Evolutionary conservation across 2,888 invertebrate genomes (phyloP), one percentile per base, ranked within the genome.

Genomic region (Yponomeuta malinellus): DNA sequence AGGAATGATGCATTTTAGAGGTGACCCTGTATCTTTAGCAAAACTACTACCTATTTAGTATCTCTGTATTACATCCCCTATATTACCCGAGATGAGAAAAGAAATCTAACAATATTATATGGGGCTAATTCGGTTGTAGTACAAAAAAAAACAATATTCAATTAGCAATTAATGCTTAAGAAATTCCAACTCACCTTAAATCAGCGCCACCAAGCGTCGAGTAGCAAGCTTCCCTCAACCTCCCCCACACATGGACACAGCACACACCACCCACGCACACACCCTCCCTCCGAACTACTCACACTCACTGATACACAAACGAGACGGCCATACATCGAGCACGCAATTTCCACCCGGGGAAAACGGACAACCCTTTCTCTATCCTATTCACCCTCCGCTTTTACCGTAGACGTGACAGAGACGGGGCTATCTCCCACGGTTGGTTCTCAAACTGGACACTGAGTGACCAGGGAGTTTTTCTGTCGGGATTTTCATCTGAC

Each of bases 351-450:
- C 88, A 83, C 83, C 80, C 78, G 80, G 52, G 82, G 89, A 89
- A 90, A 91, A 89, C 86, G 81, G 83, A 82, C 87, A 87, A 86
- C 85, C 87, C 89, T 85, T 85, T 84, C 83, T 81, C 82, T 79
- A 83, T 91, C 91, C 90, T 91, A 83, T 83, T 90, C 89, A 87
- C 83, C 83, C 75, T 80, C 77, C 78, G 78, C 77, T 77, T 76
- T 74, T 75, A 78, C 77, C 77, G 77, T 77, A 74, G 76, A 80
- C 83, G 81, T 81, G 88, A 90, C 73, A 79, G 81, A 78, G 90
- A 90, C 76, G 73, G 83, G 75, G 75, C 77, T 79, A 82, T 76
- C 74, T 78, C 83, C 79, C 81, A 81, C n/a, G 83, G 80, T 82
- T 83, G 76, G 79, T 73, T 73, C 75, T 76, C 73, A 69, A 75